Percentiles rank a stretch among this genome's conserved stretches.
These are phyloP conservation scores for Metopolophium dirhodum DNA, from an alignment of 1,140 invertebrate genomes.

Conservation along the genomic window DNA sequence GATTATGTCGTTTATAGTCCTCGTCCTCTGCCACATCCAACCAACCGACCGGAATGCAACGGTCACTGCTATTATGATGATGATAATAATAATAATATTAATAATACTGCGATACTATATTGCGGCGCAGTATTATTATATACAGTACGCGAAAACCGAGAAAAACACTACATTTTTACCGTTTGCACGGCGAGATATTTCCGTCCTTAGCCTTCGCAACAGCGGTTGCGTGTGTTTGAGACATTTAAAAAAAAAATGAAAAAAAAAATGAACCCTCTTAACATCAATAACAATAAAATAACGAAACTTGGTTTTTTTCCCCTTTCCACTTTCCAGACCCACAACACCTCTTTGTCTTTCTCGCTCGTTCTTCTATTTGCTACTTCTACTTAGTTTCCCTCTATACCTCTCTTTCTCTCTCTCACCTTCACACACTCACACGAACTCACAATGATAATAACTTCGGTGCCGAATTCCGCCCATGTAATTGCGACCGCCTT, in stretches of 20 bases:
- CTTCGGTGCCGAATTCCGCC: constrained; percentile 32
- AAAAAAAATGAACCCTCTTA: constrained; percentile 46
- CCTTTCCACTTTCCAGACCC: neutral
- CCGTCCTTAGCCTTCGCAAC: constrained; percentile 12
- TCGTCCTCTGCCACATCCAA: neutral
- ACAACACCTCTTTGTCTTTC: neutral
- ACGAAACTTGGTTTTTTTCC: constrained; percentile 38
- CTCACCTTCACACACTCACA: neutral
- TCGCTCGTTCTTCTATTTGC: neutral
- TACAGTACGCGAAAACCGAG: neutral
- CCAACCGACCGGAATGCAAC: neutral
- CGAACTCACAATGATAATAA: constrained; percentile 17
- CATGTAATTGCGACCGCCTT: constrained; percentile 50
- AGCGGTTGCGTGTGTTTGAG: constrained; percentile 2
- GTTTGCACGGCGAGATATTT: neutral
- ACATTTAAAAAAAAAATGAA: constrained; percentile 42
- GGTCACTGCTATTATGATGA: neutral
- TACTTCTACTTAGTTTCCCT: neutral
- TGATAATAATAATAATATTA: neutral
- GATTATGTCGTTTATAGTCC: neutral
- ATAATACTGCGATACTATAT: neutral
- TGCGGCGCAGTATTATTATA: neutral
- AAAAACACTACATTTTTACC: neutral
- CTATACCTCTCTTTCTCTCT: neutral
- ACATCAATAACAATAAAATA: constrained; percentile 53